Evolutionary conservation across 2,113 vertebrate species (phyloP).

Genomic region (Scomber japonicus): DNA sequence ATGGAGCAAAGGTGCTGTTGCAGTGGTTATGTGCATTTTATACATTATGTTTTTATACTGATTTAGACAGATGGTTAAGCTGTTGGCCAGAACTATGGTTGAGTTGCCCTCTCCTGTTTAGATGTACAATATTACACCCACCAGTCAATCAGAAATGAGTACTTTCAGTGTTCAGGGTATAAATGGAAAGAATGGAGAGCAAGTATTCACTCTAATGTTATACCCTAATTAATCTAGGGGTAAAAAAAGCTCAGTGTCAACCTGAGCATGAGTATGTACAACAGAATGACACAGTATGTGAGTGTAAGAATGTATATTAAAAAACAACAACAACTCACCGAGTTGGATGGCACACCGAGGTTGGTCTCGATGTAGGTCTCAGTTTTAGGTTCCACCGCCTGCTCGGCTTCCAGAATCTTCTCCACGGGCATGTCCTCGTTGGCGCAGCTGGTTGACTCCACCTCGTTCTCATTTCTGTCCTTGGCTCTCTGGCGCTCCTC

Average conservation of each 20-base stretch:
- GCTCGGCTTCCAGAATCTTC: conserved; percentile 97
- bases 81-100: neutral
- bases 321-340: conserved; percentile 86
- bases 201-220: neutral
- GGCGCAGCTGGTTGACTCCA: conserved; percentile 93
- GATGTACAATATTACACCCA: neutral
- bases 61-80: neutral
- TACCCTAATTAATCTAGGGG: neutral
- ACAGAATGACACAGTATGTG: neutral
- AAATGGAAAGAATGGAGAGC: neutral
- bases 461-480: conserved; percentile 94
- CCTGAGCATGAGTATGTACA: neutral
- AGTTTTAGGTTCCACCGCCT: conserved; percentile 97
- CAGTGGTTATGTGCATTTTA: neutral
- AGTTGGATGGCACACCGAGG: conserved; percentile 92
- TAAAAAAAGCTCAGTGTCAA: neutral
- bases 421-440: conserved; percentile 99
- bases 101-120: neutral
- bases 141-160: neutral
- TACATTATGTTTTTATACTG: neutral
- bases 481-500: conserved; percentile 97
- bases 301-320: neutral
- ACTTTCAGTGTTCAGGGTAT: no score
- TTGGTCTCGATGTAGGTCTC: conserved; percentile 97
- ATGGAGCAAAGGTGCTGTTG: neutral